phyloP scores from a whole-genome alignment of 92 coral and sea anemone genomes.

The Nematostella vectensis region DNA sequence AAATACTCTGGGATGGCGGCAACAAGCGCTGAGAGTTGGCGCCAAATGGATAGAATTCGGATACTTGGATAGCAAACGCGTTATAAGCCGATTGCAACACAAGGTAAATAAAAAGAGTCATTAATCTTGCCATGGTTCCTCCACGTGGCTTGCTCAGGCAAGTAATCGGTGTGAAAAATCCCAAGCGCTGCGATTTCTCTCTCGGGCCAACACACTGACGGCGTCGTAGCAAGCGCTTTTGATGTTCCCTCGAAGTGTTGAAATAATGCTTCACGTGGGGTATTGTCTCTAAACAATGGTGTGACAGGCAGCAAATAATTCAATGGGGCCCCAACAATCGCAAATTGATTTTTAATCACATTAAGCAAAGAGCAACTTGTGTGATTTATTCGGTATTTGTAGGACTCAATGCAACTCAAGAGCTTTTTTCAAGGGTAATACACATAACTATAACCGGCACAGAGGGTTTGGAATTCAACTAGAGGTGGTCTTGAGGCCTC shows the following conservation, averaged over 20 bases:
- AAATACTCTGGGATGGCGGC: constrained; percentile 2
- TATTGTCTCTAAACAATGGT: constrained; percentile 45
- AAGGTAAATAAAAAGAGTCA: constrained; percentile 5
- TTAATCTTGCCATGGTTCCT: background rate
- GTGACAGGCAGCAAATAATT: constrained; percentile 34
- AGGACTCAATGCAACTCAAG: no score
- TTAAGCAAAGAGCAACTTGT: no score
- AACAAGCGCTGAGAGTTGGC: background rate
- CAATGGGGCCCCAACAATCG: background rate
- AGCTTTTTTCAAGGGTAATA: no score
- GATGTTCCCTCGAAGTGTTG: constrained; percentile 19
- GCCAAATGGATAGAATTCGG: constrained; percentile 68
- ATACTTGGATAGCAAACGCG: constrained; percentile 22
- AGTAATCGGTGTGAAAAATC: background rate
- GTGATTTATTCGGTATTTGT: no score
- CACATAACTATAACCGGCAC: no score
- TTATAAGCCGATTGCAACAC: constrained; percentile 24
- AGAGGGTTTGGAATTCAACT: no score
- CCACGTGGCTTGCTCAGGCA: background rate
- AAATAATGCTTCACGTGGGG: constrained; percentile 42
- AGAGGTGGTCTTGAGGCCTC: no score
- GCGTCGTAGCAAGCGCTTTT: background rate
- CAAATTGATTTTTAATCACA: background rate
- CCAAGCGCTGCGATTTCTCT: background rate
- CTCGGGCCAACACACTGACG: background rate